phyloP scores from a whole-genome alignment of 2,797 vertebrate genomes.

The Myripristis murdjan region DNA sequence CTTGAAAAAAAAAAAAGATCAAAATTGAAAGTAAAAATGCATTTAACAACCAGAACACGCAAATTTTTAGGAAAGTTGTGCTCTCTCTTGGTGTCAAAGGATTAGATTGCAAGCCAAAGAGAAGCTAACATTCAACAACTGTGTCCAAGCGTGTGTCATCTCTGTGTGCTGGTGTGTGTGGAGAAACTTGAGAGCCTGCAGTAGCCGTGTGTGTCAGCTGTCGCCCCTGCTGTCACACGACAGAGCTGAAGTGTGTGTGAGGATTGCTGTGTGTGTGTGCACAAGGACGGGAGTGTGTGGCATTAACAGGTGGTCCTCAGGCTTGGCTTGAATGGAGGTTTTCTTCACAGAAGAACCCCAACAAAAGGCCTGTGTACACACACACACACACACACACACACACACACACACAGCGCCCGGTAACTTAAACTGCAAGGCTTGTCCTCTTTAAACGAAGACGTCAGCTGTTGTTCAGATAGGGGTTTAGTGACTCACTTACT shows the following conservation, averaged over 20 bases:
- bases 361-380: slow-evolving; percentile 85
- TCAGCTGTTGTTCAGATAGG: slow-evolving; percentile 70
- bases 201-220: slow-evolving; percentile 83
- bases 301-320: slow-evolving; percentile 85
- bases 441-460: slow-evolving; percentile 53
- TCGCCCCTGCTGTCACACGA: slow-evolving; percentile 72
- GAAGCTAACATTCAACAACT: slow-evolving; percentile 58
- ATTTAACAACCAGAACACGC: too few species aligned
- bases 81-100: slow-evolving; percentile 13
- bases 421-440: slow-evolving; percentile 81
- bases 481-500: slow-evolving; percentile 61
- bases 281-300: slow-evolving; percentile 75
- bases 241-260: slow-evolving; percentile 67
- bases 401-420: too few species aligned
- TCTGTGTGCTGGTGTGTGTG: slow-evolving; percentile 17
- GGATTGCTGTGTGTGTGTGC: slow-evolving; percentile 25
- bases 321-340: slow-evolving; percentile 82
- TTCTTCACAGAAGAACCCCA: slow-evolving; percentile 77
- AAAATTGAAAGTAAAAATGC: too few species aligned
- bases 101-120: slow-evolving; percentile 30
- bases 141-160: slow-evolving; percentile 56
- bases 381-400: too few species aligned
- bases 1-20: too few species aligned
- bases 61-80: too few species aligned
- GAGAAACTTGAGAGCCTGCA: slow-evolving; percentile 78